These are phyloP conservation scores for Valencia hispanica DNA, from an alignment of 2,797 vertebrate genomes.

Conservation along the genomic window DNA sequence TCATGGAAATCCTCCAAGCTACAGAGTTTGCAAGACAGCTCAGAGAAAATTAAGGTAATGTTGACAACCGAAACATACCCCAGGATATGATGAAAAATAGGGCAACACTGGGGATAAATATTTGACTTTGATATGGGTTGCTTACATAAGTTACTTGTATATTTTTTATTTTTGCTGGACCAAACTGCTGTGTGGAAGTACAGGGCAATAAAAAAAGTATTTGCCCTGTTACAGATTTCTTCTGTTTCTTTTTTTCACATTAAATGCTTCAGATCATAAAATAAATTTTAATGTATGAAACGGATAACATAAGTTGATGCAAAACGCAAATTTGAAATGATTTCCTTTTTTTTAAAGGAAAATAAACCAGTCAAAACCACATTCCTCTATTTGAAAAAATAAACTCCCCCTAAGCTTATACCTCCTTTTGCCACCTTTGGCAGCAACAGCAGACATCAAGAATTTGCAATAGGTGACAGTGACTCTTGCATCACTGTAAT, in stretches of 20 bases:
- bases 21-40: slow-evolving; percentile 63
- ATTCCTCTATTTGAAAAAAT: background rate
- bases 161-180: background rate
- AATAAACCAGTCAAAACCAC: background rate
- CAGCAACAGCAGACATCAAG: background rate
- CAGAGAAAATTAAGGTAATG: slow-evolving; percentile 82
- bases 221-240: background rate
- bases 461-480: background rate
- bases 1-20: slow-evolving; percentile 73
- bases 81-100: background rate
- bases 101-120: slow-evolving; percentile 5
- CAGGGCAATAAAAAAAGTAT: background rate
- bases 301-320: background rate
- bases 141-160: slow-evolving; percentile 20
- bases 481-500: background rate
- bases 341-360: background rate
- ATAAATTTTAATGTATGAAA: background rate
- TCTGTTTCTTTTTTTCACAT: background rate
- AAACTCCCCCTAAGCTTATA: background rate
- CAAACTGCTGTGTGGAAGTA: background rate
- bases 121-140: slow-evolving; percentile 11
- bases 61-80: slow-evolving; percentile 28
- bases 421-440: background rate
- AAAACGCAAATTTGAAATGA: background rate
- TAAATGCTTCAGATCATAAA: background rate